Evolutionary conservation across 2,888 invertebrate genomes (phyloP).

Genomic region (Dyspetes luteomarginatus): DNA sequence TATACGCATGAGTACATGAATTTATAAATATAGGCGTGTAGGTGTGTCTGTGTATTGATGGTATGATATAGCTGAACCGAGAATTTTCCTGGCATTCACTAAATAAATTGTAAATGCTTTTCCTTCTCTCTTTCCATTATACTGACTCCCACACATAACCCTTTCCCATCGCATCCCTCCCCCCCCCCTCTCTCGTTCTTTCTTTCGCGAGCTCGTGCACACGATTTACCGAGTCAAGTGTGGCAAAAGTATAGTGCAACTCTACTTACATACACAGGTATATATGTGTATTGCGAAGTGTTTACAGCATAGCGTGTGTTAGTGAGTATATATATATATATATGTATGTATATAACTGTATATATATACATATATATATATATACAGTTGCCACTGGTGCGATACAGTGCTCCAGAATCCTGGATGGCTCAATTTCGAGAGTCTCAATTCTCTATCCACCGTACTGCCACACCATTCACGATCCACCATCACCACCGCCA

Average conservation of each 20-base stretch:
- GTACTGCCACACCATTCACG: constrained; percentile 11
- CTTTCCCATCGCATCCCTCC: background rate
- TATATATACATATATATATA: background rate
- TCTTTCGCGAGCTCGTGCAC: constrained; percentile 43
- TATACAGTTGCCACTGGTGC: constrained; percentile 35
- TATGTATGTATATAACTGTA: background rate
- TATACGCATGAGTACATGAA: constrained; percentile 11
- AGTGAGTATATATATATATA: background rate
- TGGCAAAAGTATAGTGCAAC: background rate
- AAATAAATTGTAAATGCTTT: constrained; percentile 56
- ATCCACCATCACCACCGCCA: constrained; percentile 43
- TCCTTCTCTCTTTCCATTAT: constrained; percentile 32
- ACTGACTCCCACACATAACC: constrained; percentile 5
- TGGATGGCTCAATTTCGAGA: constrained; percentile 77
- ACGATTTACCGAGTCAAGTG: constrained; percentile 56
- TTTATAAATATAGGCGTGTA: background rate
- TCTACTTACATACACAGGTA: background rate
- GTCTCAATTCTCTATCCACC: constrained; percentile 69
- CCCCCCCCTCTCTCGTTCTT: background rate
- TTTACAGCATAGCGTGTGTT: too few species aligned
- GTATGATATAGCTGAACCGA: background rate
- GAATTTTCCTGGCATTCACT: constrained; percentile 16
- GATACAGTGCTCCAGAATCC: constrained; percentile 60
- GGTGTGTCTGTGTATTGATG: constrained; percentile 11
- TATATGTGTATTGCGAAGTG: background rate